Conservation (phyloP, 53 echinoderm and acorn worm genomes). For the Echinometra lucunter region DNA sequence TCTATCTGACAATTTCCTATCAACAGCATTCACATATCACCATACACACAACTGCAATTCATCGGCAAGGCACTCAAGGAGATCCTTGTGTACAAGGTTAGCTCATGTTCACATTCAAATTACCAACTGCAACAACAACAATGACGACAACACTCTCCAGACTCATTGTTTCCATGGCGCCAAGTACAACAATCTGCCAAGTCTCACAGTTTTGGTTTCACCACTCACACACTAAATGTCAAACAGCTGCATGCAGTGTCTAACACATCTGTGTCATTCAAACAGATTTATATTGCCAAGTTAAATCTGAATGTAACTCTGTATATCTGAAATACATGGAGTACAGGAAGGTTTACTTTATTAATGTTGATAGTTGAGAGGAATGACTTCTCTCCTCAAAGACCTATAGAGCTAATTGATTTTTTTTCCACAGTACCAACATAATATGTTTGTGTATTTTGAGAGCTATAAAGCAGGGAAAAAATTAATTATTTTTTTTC, state of each 20-base stretch:
- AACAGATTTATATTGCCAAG: neutral
- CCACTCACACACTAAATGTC: neutral
- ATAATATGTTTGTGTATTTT: too few species aligned
- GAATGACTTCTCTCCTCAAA: too few species aligned
- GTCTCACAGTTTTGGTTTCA: slow-evolving; percentile 35
- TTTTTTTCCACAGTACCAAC: too few species aligned
- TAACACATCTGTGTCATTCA: neutral
- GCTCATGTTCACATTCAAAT: neutral
- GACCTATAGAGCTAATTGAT: too few species aligned
- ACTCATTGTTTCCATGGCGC: slow-evolving; percentile 35
- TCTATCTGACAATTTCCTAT: neutral
- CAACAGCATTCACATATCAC: neutral
- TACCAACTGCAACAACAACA: too few species aligned
- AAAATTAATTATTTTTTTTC: too few species aligned
- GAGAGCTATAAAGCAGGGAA: too few species aligned
- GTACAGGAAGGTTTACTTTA: too few species aligned
- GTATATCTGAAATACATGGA: neutral
- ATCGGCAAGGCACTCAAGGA: neutral
- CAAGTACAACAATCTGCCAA: slow-evolving; percentile 43
- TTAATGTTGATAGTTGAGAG: too few species aligned
- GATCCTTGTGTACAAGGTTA: neutral
- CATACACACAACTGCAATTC: neutral
- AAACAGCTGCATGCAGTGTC: neutral
- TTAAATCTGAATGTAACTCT: neutral
- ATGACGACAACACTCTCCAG: neutral